Evolutionary conservation across 2,888 invertebrate species (phyloP).

Genomic region (Hanleya hanleyi): DNA sequence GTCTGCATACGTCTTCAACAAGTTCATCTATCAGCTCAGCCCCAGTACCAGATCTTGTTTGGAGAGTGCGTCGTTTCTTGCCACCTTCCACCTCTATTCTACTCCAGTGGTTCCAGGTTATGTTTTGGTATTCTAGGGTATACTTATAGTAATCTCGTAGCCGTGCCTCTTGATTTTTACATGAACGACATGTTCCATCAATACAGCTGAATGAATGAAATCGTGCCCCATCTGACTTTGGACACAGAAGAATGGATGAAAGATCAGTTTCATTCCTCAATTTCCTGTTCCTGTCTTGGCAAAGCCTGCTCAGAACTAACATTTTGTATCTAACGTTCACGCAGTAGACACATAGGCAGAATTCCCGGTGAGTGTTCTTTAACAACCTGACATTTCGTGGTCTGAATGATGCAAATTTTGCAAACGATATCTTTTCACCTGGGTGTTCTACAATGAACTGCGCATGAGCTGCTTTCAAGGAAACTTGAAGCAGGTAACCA

Average conservation of each 20-base stretch:
- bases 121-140: neutral
- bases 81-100: neutral
- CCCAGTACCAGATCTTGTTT: neutral
- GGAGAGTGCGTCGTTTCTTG: neutral
- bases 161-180: neutral
- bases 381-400: constrained; percentile 28
- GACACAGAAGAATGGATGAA: neutral
- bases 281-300: neutral
- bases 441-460: constrained; percentile 22
- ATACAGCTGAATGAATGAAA: constrained; percentile 4
- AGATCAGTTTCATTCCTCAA: neutral
- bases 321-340: constrained; percentile 8
- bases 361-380: neutral
- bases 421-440: constrained; percentile 16
- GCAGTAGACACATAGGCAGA: constrained; percentile 8
- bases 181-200: neutral
- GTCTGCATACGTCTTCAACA: neutral
- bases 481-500: constrained; percentile 31
- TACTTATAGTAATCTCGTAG: neutral
- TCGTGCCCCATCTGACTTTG: constrained; percentile 10
- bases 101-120: constrained; percentile 11
- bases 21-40: neutral
- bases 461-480: constrained; percentile 29
- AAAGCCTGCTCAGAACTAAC: neutral
- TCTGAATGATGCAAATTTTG: constrained; percentile 27